Percentiles rank a stretch among this genome's conserved stretches.
phyloP scores from a whole-genome alignment of 2,888 invertebrate genomes.

The Ichneumon xanthorius region DNA sequence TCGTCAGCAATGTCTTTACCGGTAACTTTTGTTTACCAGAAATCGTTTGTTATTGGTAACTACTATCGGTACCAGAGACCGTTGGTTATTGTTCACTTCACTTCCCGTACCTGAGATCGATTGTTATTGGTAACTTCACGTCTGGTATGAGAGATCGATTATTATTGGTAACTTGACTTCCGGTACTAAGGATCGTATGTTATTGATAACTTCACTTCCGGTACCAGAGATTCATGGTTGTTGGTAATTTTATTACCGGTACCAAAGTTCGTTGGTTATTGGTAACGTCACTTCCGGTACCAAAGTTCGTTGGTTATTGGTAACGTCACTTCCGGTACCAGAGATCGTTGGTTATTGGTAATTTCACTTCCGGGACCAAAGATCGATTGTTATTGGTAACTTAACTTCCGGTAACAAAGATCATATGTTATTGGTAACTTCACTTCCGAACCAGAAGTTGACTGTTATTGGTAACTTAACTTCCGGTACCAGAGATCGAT shows the following conservation, averaged over 20 bases:
- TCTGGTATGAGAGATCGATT: not conserved
- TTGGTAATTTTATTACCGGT: not conserved
- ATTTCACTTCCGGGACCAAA: not conserved
- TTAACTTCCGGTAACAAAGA: not conserved
- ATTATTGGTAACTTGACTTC: not conserved
- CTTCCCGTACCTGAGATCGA: not conserved
- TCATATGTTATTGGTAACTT: too few relatives aligned
- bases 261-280: not conserved
- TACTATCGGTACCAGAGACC: not conserved
- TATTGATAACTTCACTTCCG: not conserved
- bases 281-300: not conserved
- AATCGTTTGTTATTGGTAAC: conserved; percentile 10
- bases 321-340: not conserved
- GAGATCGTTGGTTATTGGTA: not conserved
- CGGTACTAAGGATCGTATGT: not conserved
- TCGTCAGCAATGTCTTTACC: not conserved
- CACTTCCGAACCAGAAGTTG: not conserved
- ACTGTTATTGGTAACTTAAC: not conserved
- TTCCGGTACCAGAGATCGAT: not conserved
- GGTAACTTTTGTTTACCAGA: not conserved
- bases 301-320: not conserved
- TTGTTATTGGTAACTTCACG: not conserved
- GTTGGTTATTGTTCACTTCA: not conserved
- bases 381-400: not conserved
- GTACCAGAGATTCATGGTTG: not conserved